A percentile compares a stretch with the other conserved stretches of the same genome.
Evolutionary conservation across 1,140 invertebrate genomes (phyloP).

Genomic region (Drosophila santomea): DNA sequence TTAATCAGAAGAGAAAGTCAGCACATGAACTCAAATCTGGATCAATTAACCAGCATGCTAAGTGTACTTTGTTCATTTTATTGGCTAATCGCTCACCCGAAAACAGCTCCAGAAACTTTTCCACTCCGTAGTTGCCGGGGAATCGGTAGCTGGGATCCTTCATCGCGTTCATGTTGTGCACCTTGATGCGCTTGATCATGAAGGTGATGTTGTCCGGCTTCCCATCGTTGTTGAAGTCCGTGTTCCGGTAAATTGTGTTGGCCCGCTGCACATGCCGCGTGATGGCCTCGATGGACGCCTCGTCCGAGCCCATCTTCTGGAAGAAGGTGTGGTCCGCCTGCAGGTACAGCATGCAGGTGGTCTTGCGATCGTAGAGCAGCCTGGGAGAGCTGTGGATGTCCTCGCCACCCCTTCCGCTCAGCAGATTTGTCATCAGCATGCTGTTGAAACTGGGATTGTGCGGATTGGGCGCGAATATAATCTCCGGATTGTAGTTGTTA

Average conservation of each 20-base stretch:
- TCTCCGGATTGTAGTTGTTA: slow-evolving; percentile 84
- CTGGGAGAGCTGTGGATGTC: slow-evolving; percentile 74
- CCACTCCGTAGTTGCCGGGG: slow-evolving; percentile 96
- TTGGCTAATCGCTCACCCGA: slow-evolving; percentile 88
- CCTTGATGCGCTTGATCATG: slow-evolving; percentile 98
- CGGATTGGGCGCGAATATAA: slow-evolving; percentile 79
- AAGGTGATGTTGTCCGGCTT: slow-evolving; percentile 96
- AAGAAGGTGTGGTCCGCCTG: slow-evolving; percentile 98
- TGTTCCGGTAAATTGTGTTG: slow-evolving; percentile 95
- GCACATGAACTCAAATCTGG: background rate
- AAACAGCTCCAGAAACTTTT: slow-evolving; percentile 97
- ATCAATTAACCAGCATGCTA: background rate
- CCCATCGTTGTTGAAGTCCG: slow-evolving; percentile 97
- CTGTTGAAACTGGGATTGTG: slow-evolving; percentile 85
- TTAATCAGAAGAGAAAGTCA: background rate
- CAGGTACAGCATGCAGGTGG: slow-evolving; percentile 95
- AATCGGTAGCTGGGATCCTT: slow-evolving; percentile 94
- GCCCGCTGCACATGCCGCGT: slow-evolving; percentile 97
- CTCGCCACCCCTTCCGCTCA: slow-evolving; percentile 86
- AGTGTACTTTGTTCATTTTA: background rate
- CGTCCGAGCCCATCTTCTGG: slow-evolving; percentile 95
- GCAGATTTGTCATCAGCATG: slow-evolving; percentile 87
- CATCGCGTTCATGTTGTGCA: slow-evolving; percentile 93
- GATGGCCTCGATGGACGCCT: slow-evolving; percentile 97
- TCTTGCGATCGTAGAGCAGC: slow-evolving; percentile 87